Percentiles rank a stretch among this genome's conserved stretches.
These are phyloP conservation scores for Eueremaeus valkanovi DNA, from an alignment of 2,888 invertebrate species.

Conservation along the genomic window DNA sequence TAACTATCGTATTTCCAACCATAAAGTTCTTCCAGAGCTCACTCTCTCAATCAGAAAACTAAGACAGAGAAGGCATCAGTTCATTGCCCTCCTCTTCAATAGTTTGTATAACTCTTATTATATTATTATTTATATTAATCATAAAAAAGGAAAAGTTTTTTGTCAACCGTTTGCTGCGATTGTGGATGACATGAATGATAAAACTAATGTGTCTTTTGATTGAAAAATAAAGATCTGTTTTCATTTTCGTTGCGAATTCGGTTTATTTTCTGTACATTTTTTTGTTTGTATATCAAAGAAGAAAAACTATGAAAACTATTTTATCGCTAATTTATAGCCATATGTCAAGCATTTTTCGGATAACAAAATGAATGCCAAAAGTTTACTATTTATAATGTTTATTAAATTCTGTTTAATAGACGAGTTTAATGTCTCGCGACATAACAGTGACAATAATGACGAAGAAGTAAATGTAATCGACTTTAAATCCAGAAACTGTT, in stretches of 20 bases:
- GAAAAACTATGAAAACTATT: too few relatives aligned
- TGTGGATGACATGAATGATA: too few relatives aligned
- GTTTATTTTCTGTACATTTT: too few relatives aligned
- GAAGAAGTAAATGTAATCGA: background rate
- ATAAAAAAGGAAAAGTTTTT: too few relatives aligned
- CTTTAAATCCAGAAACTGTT: conserved; percentile 21
- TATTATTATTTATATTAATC: too few relatives aligned
- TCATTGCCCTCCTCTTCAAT: conserved; percentile 23
- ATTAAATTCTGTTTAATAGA: conserved; percentile 13
- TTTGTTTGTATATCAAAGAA: too few relatives aligned
- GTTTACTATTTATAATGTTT: background rate
- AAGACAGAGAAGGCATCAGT: conserved; percentile 7
- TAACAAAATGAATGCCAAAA: conserved; percentile 11
- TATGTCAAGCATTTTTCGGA: background rate
- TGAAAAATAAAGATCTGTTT: too few relatives aligned
- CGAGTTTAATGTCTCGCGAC: conserved; percentile 16
- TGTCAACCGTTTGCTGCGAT: background rate
- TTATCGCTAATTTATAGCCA: too few relatives aligned
- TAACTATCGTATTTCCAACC: conserved; percentile 2
- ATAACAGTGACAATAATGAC: conserved; percentile 3
- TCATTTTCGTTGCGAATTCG: too few relatives aligned
- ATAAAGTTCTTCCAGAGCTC: background rate
- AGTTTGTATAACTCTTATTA: background rate
- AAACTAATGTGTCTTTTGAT: too few relatives aligned
- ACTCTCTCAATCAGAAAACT: background rate